Conservation (phyloP, 2,888 invertebrate species). For the Chalcosyrphus nemorum region DNA sequence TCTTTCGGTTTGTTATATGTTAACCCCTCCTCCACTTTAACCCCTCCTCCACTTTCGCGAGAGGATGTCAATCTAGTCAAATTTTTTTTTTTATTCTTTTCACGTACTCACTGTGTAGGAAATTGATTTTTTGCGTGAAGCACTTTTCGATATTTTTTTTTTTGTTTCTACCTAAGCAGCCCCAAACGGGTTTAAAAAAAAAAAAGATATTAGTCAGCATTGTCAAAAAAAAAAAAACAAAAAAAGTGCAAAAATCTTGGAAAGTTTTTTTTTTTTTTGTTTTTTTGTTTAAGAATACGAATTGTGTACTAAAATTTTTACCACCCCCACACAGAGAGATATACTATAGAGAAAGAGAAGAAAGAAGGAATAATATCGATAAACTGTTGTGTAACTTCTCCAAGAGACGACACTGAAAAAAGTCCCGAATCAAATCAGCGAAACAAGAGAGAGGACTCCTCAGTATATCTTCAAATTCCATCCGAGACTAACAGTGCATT, state of each 20-base stretch:
- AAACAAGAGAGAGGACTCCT: background rate
- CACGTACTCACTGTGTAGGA: background rate
- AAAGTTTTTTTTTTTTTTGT: background rate
- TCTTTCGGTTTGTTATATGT: background rate
- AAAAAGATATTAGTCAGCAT: background rate
- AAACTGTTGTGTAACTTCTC: conserved; percentile 45
- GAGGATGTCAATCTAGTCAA: conserved; percentile 10
- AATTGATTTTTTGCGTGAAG: conserved; percentile 2
- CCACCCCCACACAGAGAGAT: background rate
- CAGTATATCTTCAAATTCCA: conserved; percentile 26
- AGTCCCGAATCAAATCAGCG: background rate
- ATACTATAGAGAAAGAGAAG: background rate
- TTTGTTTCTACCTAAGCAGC: background rate
- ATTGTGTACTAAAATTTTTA: conserved; percentile 1
- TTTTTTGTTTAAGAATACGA: conserved; percentile 16
- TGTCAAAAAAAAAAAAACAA: background rate
- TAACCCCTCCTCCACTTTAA: background rate
- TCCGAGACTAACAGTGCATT: background rate
- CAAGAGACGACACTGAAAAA: background rate
- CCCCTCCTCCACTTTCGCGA: background rate
- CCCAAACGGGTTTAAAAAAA: background rate
- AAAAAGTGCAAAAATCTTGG: background rate
- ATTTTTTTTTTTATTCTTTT: background rate
- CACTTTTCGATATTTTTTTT: conserved; percentile 3
- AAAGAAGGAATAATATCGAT: conserved; percentile 10